Base-by-base conservation (phyloP, 1,140 invertebrate species). In the Drosophila bifasciata region DNA sequence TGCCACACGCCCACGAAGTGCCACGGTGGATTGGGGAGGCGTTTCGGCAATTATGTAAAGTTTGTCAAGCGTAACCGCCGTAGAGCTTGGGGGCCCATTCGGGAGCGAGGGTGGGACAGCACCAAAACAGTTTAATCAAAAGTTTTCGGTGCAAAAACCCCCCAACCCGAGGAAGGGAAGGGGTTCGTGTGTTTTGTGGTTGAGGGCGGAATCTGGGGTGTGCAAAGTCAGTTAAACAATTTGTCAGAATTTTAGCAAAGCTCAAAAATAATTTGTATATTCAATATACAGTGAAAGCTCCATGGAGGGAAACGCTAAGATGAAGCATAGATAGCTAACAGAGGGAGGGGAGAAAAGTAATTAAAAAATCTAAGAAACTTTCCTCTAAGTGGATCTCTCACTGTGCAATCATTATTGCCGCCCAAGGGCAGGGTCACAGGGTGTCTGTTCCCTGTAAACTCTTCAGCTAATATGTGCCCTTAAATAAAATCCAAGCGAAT, bases 11-110 rank as follows among this genome's bases (percentile, higher is more conserved):
- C 52, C 23, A 25, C 11, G 32, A 13, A 13, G 32, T 36, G 32
- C 32, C 32, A 5, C 32, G 43, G 15, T 21, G 49, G 28, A 71
- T 61, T 61, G 32, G 11, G 32, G 49, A 17, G 58, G 39, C 23
- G 59, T 79, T 80, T 75, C 45, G 53, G 67, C 72, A 80, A 80
- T 80, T 80, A 80, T 80, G 77, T 67, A 80, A 79, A 80, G 72
- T 80, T 80, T 76, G 72, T 67, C 48, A 67, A 63, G 77, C 77
- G 66, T 71, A 57, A 71, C 73, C 73, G 56, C 45, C 63, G 25
- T 21, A 43, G 49, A 15, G 5, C 40, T 28, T 28, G 8, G 28
- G 40, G 36, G 7, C 17, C 23, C 11, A 36, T 36, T n/a, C n/a
- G n/a, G 32, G 40, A n/a, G 45, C 48, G 15, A 23, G 32, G 11